Evolutionary conservation across 1,140 invertebrate species (phyloP), one percentile per base, ranked within the genome.

Genomic region (Drepana arcuata): DNA sequence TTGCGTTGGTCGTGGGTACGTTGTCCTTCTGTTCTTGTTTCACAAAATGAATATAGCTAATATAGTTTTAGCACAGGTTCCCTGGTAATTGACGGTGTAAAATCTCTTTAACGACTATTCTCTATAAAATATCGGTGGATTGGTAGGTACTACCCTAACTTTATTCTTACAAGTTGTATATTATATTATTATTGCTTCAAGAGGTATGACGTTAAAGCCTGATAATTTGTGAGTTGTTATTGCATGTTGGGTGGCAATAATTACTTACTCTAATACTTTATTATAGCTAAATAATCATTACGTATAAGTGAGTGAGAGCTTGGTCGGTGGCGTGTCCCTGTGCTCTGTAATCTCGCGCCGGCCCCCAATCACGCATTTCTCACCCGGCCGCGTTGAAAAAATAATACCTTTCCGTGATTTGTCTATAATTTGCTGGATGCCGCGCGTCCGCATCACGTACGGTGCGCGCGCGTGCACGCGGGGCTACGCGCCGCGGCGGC

Each of bases 301-400:
- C 69, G 70, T 62, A 63, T 64, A 60, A 63, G 63, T 72, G 65
- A 70, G 52, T 53, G 47, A 47, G 70, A 62, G 60, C 59, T 54
- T 49, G 55, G 62, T 50, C 58, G 66, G 66, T 73, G 71, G 68
- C 64, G 63, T 59, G 72, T 65, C 60, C 45, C 54, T 29, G 34
- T 38, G 49, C 51, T 56, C 77, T 81, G 71, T 81, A 78, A 81
- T 81, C 72, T 69, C 39, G 39, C 14, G 66, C 77, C 77, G 77
- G 66, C 64, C 69, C 55, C 59, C 71, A 81, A 81, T 81, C 77
- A 79, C 56, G 72, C 71, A 77, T 64, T 81, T 81, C 73, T 81
- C 77, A 78, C 77, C 70, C 71, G 61, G 42, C 57, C 70, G 77
- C 68, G 73, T 77, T 81, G 71, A 81, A 81, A 81, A 81, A 81